phyloP scores from a whole-genome alignment of 2,797 vertebrate species.

The Cuniculus paca region DNA sequence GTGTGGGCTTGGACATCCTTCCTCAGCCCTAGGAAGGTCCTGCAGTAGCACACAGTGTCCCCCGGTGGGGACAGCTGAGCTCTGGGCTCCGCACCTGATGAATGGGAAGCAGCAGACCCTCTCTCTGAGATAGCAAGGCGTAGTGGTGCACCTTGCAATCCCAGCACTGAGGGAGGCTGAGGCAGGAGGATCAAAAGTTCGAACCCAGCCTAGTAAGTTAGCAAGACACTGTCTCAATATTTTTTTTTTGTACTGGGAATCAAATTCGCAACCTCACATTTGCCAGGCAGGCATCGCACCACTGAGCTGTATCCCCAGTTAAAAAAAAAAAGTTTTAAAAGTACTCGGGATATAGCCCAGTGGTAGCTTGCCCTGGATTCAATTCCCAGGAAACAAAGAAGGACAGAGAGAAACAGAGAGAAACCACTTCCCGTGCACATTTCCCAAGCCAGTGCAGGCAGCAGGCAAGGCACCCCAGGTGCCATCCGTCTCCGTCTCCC shows the following conservation, averaged over 20 bases:
- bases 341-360: neutral
- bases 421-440: neutral
- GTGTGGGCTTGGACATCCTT: neutral
- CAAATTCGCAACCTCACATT: too few species aligned
- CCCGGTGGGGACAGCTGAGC: fast-evolving
- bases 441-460: neutral
- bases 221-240: neutral
- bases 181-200: neutral
- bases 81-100: neutral
- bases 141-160: neutral
- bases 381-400: neutral
- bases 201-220: neutral
- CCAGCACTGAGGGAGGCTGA: neutral
- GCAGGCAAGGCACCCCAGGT: neutral
- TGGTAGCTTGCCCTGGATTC: neutral
- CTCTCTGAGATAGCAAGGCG: neutral
- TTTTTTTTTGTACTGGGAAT: too few species aligned
- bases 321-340: neutral
- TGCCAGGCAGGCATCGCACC: too few species aligned
- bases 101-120: neutral
- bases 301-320: too few species aligned
- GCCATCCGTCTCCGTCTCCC: neutral
- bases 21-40: neutral
- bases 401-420: neutral
- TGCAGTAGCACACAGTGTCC: fast-evolving